A percentile compares a stretch with the other conserved stretches of the same genome.
Evolutionary conservation across 2,797 vertebrate genomes (phyloP).

Genomic region (Lagodon rhomboides): DNA sequence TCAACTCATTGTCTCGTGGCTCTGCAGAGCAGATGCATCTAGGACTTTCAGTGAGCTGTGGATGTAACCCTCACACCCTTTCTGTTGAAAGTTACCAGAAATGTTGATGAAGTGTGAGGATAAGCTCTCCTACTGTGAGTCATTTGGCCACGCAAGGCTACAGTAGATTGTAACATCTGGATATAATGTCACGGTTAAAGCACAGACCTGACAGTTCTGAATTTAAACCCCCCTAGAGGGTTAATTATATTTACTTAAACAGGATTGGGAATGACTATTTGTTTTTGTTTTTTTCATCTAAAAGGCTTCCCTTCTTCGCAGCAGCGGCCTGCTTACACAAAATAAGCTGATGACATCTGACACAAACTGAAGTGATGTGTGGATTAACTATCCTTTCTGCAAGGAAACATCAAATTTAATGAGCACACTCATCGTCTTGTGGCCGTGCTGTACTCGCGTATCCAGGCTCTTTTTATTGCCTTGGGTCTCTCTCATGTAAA

Average conservation of each 20-base stretch:
- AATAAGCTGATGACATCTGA: background rate
- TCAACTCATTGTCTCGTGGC: background rate
- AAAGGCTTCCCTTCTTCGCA: background rate
- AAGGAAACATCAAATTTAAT: background rate
- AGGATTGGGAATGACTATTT: background rate
- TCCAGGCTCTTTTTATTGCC: background rate
- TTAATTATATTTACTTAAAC: conserved; percentile 1
- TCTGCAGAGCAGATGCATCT: background rate
- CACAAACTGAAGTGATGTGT: background rate
- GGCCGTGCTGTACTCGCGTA: background rate
- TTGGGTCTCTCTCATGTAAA: background rate
- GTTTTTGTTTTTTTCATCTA: background rate
- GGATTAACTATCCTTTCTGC: background rate
- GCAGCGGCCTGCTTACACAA: background rate
- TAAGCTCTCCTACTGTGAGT: background rate
- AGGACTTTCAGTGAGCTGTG: background rate
- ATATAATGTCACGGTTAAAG: background rate
- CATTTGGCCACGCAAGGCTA: background rate
- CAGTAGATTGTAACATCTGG: background rate
- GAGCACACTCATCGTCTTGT: background rate
- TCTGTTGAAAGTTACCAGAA: background rate
- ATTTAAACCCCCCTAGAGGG: background rate
- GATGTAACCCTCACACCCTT: conserved; percentile 6
- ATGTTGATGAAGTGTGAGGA: background rate
- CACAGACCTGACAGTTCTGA: background rate